A percentile compares a stretch with the other conserved stretches of the same genome.
phyloP scores from a whole-genome alignment of 2,797 vertebrate genomes.

The Macropus fuliginosus region DNA sequence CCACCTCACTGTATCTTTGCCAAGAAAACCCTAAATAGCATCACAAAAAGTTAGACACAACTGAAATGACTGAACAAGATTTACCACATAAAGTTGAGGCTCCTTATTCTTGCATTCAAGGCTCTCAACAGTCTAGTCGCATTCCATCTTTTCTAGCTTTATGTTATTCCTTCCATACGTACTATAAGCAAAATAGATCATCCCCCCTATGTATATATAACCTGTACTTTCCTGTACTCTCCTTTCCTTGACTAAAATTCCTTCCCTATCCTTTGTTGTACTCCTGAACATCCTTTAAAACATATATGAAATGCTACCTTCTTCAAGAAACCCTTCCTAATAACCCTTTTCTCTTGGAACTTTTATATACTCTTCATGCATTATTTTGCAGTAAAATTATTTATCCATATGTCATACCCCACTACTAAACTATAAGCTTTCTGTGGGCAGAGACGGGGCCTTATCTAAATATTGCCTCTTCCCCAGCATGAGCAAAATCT shows the following conservation, averaged over 20 bases:
- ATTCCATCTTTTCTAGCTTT: neutral
- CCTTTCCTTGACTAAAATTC: neutral
- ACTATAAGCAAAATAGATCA: neutral
- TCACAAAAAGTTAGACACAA: too few relatives aligned
- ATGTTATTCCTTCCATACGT: neutral
- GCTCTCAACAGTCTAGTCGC: neutral
- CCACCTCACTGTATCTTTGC: neutral
- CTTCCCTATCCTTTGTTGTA: neutral
- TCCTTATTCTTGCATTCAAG: neutral
- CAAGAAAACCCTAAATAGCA: too few relatives aligned
- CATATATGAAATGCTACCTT: neutral
- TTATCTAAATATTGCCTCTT: neutral
- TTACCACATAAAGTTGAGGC: neutral
- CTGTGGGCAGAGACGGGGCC: neutral
- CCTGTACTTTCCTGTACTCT: neutral
- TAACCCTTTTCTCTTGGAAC: neutral
- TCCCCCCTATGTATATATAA: neutral
- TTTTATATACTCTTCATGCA: neutral
- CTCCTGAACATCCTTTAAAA: neutral
- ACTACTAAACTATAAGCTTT: neutral
- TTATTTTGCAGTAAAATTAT: neutral
- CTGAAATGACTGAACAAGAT: too few relatives aligned
- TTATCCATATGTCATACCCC: neutral
- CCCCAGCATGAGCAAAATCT: too few relatives aligned
- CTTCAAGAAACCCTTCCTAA: neutral